These are phyloP conservation scores for Bellardia pandia DNA, from an alignment of 2,888 invertebrate genomes.

Conservation along the genomic window DNA sequence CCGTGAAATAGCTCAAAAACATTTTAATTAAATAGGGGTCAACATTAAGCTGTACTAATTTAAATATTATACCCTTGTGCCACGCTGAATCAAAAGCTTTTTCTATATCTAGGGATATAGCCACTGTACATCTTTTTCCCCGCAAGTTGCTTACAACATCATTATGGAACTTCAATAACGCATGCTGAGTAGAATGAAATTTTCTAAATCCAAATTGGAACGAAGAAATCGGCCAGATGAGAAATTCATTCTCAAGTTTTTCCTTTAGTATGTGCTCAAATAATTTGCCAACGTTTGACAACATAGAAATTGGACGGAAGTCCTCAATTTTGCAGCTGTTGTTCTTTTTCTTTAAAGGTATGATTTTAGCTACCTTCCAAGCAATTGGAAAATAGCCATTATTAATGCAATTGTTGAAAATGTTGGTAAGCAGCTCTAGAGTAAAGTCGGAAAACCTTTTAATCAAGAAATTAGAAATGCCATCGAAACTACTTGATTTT, in stretches of 20 bases:
- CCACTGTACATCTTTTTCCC: constrained; percentile 30
- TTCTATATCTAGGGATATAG: neutral
- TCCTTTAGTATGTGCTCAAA: constrained; percentile 11
- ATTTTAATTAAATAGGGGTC: neutral
- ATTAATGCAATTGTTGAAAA: constrained; percentile 17
- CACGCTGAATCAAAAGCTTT: constrained; percentile 45
- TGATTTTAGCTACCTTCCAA: constrained; percentile 2
- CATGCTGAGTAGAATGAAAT: constrained; percentile 40
- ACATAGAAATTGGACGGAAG: constrained; percentile 23
- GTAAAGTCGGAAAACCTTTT: constrained; percentile 12
- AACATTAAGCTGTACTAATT: neutral
- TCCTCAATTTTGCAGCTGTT: neutral
- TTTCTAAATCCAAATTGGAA: constrained; percentile 45
- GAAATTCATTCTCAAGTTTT: constrained; percentile 27
- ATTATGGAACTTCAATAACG: constrained; percentile 53
- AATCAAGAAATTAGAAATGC: constrained; percentile 34
- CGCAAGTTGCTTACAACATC: constrained; percentile 35
- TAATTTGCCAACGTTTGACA: constrained; percentile 38
- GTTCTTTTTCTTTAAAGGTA: neutral
- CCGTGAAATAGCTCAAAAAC: neutral
- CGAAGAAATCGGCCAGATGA: constrained; percentile 5
- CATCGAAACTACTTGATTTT: constrained; percentile 41
- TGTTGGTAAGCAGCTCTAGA: too few relatives aligned
- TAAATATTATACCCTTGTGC: constrained; percentile 31
- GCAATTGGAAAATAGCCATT: neutral